Evolutionary conservation across 2,888 invertebrate genomes (phyloP).

Genomic region (Lasius fuliginosus): DNA sequence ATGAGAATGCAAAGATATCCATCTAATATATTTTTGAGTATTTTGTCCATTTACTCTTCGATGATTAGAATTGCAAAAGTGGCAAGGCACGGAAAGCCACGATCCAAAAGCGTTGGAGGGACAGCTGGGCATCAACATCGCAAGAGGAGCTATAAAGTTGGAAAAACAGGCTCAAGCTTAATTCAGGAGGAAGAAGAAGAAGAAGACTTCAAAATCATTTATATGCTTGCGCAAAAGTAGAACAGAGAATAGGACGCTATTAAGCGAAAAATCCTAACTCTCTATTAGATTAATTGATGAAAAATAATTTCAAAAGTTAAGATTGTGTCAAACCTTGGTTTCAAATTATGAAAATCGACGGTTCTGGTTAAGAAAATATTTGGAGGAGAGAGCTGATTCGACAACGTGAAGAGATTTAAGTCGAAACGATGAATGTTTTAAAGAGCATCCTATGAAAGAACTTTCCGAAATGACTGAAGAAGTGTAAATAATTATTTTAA

Average conservation of each 20-base stretch:
- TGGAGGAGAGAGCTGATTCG: background rate
- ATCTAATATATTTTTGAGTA: background rate
- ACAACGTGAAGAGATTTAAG: background rate
- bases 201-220: background rate
- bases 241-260: background rate
- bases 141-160: too few relatives aligned
- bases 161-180: too few relatives aligned
- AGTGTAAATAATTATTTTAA: background rate
- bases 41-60: background rate
- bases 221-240: background rate
- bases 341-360: background rate
- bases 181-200: too few relatives aligned
- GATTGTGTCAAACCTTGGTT: background rate
- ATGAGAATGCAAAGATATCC: background rate
- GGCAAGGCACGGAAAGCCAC: too few relatives aligned
- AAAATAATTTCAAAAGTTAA: too few relatives aligned
- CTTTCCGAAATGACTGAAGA: background rate
- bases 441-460: background rate
- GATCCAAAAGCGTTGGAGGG: too few relatives aligned
- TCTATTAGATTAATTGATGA: too few relatives aligned
- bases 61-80: background rate
- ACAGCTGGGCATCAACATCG: too few relatives aligned
- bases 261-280: too few relatives aligned
- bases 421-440: background rate
- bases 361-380: background rate